Base-by-base conservation (phyloP, 2,113 vertebrate genomes). In the Larimichthys polyactis region DNA sequence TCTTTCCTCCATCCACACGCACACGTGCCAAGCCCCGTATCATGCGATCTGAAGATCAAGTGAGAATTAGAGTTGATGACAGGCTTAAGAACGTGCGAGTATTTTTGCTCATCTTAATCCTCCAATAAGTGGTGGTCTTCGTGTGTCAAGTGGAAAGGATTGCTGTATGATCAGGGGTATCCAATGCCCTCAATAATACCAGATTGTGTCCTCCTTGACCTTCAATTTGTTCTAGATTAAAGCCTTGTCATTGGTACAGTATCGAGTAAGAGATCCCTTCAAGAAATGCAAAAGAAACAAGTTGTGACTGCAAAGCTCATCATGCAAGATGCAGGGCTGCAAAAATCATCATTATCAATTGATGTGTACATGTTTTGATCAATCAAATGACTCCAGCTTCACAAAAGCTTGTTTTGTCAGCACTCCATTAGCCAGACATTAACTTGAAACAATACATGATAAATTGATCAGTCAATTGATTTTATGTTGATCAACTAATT, bases 41-140 rank as follows among this genome's bases (percentile, higher is more conserved):
- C 73, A 69, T 77, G 59, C 60, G 48, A 52, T 49, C 57, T 54
- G 9, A 72, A 66, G 65, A 81, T 75, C 75, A 43, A 36, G 15
- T 71, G 57, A 81, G 75, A 87, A 55, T 69, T 68, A 43, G 58
- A 46, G 19, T 57, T 80, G 46, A 82, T 75, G 80, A 83, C 48
- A 46, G 59, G 59, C 71, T 82, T 75, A 81, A 32, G 52, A 69
- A 75, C 54, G 3, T 19, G 36, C 40, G 51, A 68, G 48, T 27
- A 55, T 69, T 60, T 71, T 60, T 71, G 4, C 46, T 52, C 36
- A 20, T 71, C 64, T 79, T 67, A 71, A 86, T 87, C 78, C 57
- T 48, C 10, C 48, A 22, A 22, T 51, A 36, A 78, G 19, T 11
- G 29, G 10, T 64, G 63, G 8, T 58, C 29, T 17, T 32, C 11